These are phyloP conservation scores for Ichneumoninae sp. DNA, from an alignment of 2,888 invertebrate species.

Conservation along the genomic window DNA sequence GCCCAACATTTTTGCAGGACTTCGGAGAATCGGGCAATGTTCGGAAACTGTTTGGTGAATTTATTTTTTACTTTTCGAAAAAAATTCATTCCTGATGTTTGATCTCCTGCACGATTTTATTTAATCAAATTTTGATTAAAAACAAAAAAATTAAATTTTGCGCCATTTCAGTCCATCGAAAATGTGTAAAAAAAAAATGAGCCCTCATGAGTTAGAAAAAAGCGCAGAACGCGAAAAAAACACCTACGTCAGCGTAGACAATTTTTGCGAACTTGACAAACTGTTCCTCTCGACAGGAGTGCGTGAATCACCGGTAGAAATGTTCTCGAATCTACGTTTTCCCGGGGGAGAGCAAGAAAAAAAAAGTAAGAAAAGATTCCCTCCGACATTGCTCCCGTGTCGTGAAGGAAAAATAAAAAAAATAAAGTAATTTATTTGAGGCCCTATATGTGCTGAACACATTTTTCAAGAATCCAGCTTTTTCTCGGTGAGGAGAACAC, in stretches of 20 bases:
- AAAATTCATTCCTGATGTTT: no score
- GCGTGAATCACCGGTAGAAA: conserved; percentile 42
- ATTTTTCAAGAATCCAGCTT: conserved; percentile 65
- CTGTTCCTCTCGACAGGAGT: conserved; percentile 42
- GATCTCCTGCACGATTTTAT: no score
- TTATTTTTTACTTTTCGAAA: no score
- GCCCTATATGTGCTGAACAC: conserved; percentile 62
- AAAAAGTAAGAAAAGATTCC: conserved; percentile 49
- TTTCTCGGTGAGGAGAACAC: conserved; percentile 53
- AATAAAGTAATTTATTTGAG: conserved; percentile 65
- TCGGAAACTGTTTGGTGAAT: no score
- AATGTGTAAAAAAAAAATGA: no score
- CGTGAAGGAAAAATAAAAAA: conserved; percentile 29
- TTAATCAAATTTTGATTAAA: no score
- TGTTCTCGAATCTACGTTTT: conserved; percentile 52
- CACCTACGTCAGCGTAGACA: background rate
- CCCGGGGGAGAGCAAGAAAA: conserved; percentile 28
- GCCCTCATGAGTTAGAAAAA: background rate
- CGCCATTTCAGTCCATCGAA: no score
- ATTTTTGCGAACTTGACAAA: conserved; percentile 42
- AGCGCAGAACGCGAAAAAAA: background rate
- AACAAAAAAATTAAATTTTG: no score
- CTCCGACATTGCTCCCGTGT: conserved; percentile 25
- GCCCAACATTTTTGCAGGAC: no score
- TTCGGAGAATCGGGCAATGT: no score